Evolutionary conservation across 2,888 invertebrate genomes (phyloP).

Genomic region (Hirtodrosophila cameraria): DNA sequence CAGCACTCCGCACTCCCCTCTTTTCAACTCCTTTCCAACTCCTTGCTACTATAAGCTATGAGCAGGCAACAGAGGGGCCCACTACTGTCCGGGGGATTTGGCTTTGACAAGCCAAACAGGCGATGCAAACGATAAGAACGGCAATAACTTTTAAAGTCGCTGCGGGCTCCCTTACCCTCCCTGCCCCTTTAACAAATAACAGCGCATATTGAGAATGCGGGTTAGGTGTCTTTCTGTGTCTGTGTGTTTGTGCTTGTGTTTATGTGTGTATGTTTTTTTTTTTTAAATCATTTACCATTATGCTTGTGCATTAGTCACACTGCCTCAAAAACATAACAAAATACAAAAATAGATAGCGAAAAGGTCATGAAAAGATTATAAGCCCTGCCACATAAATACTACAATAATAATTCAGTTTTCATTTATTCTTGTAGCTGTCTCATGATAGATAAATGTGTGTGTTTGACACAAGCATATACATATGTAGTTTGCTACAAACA

Average conservation of each 20-base stretch:
- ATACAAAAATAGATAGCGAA: conserved; percentile 1
- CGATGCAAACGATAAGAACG: conserved; percentile 60
- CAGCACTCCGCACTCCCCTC: neutral
- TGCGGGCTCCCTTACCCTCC: conserved; percentile 43
- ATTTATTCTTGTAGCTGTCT: conserved; percentile 8
- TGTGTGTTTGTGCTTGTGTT: conserved; percentile 2
- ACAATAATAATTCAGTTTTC: neutral
- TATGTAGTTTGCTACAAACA: no score
- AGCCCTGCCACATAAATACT: conserved; percentile 24
- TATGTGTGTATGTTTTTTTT: conserved; percentile 5
- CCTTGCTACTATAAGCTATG: conserved; percentile 10
- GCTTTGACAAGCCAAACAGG: conserved; percentile 48
- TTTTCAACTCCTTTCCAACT: neutral
- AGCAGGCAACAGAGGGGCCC: conserved; percentile 18
- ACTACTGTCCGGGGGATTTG: conserved; percentile 63
- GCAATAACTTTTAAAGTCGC: conserved; percentile 76
- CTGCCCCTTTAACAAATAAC: neutral
- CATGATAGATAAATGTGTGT: conserved; percentile 12
- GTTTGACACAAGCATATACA: no score
- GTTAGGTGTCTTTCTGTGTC: conserved; percentile 26
- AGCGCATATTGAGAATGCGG: conserved; percentile 22
- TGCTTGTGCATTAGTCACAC: conserved; percentile 55
- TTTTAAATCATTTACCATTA: conserved; percentile 65
- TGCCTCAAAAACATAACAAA: conserved; percentile 1
- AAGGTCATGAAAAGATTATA: conserved; percentile 45